Conservation (phyloP, 2,113 vertebrate genomes). For the Riparia riparia region DNA sequence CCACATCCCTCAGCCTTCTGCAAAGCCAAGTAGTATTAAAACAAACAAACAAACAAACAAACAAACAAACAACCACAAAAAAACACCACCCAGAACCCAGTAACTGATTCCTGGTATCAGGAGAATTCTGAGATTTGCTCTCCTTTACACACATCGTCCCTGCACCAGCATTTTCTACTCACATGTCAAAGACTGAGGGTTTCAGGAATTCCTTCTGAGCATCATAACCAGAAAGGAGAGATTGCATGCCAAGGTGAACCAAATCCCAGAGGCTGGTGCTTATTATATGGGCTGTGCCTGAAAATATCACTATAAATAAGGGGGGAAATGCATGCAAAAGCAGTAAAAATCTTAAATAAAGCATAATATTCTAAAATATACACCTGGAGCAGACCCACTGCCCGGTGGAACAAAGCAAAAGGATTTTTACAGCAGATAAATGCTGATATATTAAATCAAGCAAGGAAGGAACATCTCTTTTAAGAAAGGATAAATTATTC, state of each 20-base stretch:
- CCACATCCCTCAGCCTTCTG: neutral
- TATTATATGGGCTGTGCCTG: neutral
- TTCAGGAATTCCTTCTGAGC: neutral
- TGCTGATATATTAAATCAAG: neutral
- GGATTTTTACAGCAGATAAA: neutral
- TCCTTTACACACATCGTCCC: neutral
- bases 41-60: neutral
- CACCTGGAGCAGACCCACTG: neutral
- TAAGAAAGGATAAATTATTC: neutral
- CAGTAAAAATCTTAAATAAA: neutral
- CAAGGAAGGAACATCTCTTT: neutral
- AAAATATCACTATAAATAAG: neutral
- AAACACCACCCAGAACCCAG: neutral
- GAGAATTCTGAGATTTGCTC: neutral
- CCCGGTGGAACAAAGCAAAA: neutral
- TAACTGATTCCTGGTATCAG: neutral
- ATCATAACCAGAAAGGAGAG: neutral
- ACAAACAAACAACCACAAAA: neutral
- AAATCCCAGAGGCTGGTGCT: neutral
- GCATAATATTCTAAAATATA: neutral
- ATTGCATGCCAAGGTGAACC: neutral
- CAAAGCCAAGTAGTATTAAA: neutral
- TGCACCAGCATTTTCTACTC: neutral
- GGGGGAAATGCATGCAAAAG: fast-evolving
- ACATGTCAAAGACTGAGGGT: neutral